Base-by-base conservation (phyloP, 2,888 invertebrate species). In the Lycophotia porphyrea region DNA sequence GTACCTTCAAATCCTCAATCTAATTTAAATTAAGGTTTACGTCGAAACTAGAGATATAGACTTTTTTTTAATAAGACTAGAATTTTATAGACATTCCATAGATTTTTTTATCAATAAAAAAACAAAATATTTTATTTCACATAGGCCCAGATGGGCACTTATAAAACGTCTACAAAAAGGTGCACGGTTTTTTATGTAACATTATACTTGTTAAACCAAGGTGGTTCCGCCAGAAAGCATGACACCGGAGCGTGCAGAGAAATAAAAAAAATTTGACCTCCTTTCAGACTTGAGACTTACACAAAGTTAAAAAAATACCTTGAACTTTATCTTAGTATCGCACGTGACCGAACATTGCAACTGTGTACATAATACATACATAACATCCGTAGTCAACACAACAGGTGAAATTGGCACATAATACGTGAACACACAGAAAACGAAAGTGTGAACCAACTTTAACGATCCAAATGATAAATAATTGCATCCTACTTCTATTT, bases 321-420 rank as follows among this genome's bases (percentile, higher is more conserved):
- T 76, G 18, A 77, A 61, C 34, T 49, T 67, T 49, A 18, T 42
- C n/a, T 27, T 42, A 24, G 15, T 7, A 27, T n/a, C 21, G 7
- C 49, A 42, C 31, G n/a, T 47, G 27, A 72, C 34, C 8, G 15
- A 24, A 15, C 21, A 36, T 31, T 78, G 21, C 31, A 76, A 67
- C 34, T 61, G 49, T 44, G 5, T 44, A 58, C 44, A 64, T 15
- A 77, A 42, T 24, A 36, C 34, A 39, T 13, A 15, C 34, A 31
- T 13, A 15, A 49, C 24, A 13, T 31, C 21, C 24, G 27, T 49
- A 31, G 60, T 49, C 42, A 49, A 34, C 49, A 24, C 31, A 36
- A 42, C 42, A 63, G 44, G 21, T 44, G 44, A 63, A 71, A 71
- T 52, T 55, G 52, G 61, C n/a, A 52, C 44, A n/a, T 61, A 68